These are phyloP conservation scores for Nemoura dubitans DNA, from an alignment of 2,888 invertebrate genomes.

Conservation along the genomic window DNA sequence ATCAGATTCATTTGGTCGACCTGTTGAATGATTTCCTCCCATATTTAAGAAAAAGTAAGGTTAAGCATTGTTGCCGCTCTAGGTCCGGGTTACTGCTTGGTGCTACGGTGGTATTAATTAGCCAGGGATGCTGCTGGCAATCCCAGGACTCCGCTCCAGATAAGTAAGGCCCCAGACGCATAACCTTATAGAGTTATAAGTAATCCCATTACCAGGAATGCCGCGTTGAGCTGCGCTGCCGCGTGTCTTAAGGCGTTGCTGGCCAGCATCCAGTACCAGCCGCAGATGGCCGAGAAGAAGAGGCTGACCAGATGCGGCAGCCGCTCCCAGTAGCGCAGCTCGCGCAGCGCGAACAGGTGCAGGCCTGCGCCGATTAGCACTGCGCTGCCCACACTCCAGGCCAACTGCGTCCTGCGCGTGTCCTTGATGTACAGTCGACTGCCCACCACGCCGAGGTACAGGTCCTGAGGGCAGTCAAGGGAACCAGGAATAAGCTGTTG, in stretches of 20 bases:
- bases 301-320: background rate
- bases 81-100: too few species aligned
- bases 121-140: too few species aligned
- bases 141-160: too few species aligned
- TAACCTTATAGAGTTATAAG: too few species aligned
- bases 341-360: background rate
- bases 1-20: too few species aligned
- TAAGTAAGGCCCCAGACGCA: too few species aligned
- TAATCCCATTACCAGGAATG: background rate
- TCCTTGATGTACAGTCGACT: background rate
- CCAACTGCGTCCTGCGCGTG: background rate
- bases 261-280: background rate
- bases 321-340: background rate
- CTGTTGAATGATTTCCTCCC: too few species aligned
- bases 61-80: too few species aligned
- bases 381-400: background rate
- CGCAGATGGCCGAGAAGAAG: background rate
- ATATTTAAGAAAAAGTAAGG: too few species aligned
- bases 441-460: background rate
- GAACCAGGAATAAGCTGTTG: background rate
- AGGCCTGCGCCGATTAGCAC: background rate
- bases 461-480: background rate
- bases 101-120: too few species aligned
- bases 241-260: background rate
- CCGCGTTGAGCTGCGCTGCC: background rate